Evolutionary conservation across 2,113 vertebrate genomes (phyloP).

Genomic region (Beaufortia kweichowensis): DNA sequence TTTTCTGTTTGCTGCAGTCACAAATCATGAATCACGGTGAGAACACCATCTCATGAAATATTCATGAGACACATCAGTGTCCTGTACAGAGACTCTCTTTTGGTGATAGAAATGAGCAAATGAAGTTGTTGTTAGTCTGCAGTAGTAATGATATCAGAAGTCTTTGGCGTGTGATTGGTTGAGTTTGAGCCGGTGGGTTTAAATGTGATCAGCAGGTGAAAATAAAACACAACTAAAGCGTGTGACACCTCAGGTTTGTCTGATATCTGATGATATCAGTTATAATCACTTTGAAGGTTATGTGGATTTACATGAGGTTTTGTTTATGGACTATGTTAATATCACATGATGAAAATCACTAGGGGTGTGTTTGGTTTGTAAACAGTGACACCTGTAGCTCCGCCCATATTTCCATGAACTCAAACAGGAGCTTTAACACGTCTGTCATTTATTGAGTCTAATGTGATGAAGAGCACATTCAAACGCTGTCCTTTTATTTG

Average conservation of each 20-base stretch:
- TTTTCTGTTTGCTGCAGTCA: background rate
- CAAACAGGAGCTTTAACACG: too few species aligned
- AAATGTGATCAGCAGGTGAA: conserved; percentile 3
- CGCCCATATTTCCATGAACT: conserved; percentile 36
- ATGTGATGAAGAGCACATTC: too few species aligned
- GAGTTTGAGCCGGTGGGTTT: background rate
- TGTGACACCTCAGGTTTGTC: too few species aligned
- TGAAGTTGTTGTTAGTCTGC: too few species aligned
- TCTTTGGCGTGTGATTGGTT: background rate
- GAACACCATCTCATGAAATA: conserved; percentile 40
- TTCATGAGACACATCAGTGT: conserved; percentile 14
- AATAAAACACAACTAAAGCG: too few species aligned
- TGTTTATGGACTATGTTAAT: too few species aligned
- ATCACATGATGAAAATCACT: conserved; percentile 20
- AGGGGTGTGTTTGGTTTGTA: conserved; percentile 59
- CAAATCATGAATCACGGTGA: background rate
- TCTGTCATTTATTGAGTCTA: too few species aligned
- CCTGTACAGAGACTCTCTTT: background rate
- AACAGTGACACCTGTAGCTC: conserved; percentile 46
- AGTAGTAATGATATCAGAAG: too few species aligned
- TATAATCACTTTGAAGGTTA: background rate
- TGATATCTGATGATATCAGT: background rate
- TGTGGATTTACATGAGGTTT: too few species aligned
- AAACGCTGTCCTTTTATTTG: too few species aligned
- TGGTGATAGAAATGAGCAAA: too few species aligned